phyloP scores from a whole-genome alignment of 2,113 vertebrate species.

The Scalopus aquaticus region DNA sequence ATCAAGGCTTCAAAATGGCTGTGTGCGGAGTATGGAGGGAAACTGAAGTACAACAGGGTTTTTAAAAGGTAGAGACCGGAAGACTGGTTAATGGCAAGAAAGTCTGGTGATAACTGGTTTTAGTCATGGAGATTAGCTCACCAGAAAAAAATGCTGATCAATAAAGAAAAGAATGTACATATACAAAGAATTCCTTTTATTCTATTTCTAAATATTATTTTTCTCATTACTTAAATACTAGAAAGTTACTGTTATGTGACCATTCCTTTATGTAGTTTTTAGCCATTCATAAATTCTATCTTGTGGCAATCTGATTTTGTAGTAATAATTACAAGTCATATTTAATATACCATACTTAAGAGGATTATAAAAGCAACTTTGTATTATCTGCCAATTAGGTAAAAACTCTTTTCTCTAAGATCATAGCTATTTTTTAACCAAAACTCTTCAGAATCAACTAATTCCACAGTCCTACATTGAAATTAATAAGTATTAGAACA shows the following conservation, averaged over 20 bases:
- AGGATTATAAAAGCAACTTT: background rate
- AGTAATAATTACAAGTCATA: background rate
- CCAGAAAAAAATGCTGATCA: background rate
- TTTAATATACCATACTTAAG: background rate
- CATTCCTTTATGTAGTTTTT: background rate
- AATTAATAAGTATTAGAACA: slow-evolving; percentile 21
- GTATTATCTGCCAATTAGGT: background rate
- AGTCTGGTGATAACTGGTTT: background rate
- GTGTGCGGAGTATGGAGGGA: background rate
- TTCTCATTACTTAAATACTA: background rate
- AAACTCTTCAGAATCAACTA: slow-evolving; percentile 40
- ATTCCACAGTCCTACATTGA: background rate
- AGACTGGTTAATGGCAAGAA: background rate
- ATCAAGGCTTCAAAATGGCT: background rate
- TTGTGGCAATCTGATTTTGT: background rate
- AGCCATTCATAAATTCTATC: background rate
- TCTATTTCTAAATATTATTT: background rate
- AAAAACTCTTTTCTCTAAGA: slow-evolving; percentile 9
- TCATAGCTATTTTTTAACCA: background rate
- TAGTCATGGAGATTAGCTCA: background rate
- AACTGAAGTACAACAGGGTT: background rate
- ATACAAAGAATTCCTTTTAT: background rate
- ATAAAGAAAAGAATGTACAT: background rate
- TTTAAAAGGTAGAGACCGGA: background rate
- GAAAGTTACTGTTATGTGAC: background rate